Conservation (phyloP, 2,113 vertebrate species). For the Oreotragus oreotragus region DNA sequence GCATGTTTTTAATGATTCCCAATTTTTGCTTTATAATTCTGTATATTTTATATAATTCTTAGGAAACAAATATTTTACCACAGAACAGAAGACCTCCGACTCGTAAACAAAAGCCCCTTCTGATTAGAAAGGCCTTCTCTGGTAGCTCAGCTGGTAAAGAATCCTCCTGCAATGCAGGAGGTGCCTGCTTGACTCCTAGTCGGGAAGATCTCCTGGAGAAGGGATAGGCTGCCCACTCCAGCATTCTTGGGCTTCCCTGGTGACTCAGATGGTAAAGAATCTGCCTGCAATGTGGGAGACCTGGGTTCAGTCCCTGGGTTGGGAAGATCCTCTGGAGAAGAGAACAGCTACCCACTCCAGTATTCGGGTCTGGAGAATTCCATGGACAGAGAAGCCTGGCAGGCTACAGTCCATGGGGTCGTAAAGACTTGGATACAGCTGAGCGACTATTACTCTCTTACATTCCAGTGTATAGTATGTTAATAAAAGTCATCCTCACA, state of each 20-base stretch:
- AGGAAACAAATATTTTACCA: not conserved
- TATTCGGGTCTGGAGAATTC: not conserved
- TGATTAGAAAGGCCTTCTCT: not conserved
- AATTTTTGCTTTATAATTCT: not conserved
- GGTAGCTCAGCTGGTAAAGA: not conserved
- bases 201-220: not conserved
- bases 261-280: not conserved
- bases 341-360: not conserved
- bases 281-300: not conserved
- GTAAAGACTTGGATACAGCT: not conserved
- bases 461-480: not conserved
- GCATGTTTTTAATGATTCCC: not conserved
- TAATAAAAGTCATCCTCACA: not conserved
- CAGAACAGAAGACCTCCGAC: not conserved
- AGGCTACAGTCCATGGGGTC: not conserved
- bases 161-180: not conserved
- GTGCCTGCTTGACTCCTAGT: not conserved
- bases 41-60: not conserved
- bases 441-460: not conserved
- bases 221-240: not conserved
- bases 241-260: not conserved
- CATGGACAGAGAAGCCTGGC: not conserved
- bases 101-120: not conserved
- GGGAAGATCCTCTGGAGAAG: not conserved
- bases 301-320: not conserved